Conservation (phyloP, 2,797 vertebrate genomes). For the Typhlichthys subterraneus region DNA sequence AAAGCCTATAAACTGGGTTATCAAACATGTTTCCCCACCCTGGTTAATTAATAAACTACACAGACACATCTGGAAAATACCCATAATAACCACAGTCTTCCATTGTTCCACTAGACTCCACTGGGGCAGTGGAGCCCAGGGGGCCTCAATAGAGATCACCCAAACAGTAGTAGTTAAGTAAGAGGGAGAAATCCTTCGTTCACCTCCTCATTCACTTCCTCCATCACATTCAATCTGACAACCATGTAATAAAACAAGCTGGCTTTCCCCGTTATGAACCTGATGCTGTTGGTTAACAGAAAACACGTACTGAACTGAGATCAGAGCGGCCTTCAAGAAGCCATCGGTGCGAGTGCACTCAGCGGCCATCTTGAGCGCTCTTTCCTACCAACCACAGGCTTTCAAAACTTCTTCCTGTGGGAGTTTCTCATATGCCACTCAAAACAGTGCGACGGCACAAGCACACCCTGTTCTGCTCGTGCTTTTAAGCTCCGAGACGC, state of each 20-base stretch:
- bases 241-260: neutral
- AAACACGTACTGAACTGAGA: slow-evolving; percentile 1
- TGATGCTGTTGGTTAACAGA: neutral
- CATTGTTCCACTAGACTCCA: slow-evolving; percentile 17
- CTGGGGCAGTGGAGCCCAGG: neutral
- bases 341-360: slow-evolving; percentile 10
- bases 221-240: neutral
- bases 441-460: slow-evolving; percentile 51
- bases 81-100: slow-evolving; percentile 23
- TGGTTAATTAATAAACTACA: slow-evolving; percentile 11
- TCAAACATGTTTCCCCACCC: slow-evolving; percentile 4
- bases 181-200: neutral
- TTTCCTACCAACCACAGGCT: slow-evolving; percentile 35
- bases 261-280: neutral
- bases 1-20: neutral
- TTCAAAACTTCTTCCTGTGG: slow-evolving; percentile 54
- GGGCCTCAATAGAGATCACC: slow-evolving; percentile 4
- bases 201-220: slow-evolving; percentile 6
- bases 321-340: slow-evolving; percentile 17
- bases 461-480: slow-evolving; percentile 26
- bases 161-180: neutral
- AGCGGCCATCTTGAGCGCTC: slow-evolving; percentile 28
- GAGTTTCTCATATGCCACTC: slow-evolving; percentile 41
- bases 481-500: neutral
- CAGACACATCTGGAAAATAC: slow-evolving; percentile 16